Evolutionary conservation across 2,888 invertebrate genomes (phyloP).

Genomic region (Reticulitermes lucifugus): DNA sequence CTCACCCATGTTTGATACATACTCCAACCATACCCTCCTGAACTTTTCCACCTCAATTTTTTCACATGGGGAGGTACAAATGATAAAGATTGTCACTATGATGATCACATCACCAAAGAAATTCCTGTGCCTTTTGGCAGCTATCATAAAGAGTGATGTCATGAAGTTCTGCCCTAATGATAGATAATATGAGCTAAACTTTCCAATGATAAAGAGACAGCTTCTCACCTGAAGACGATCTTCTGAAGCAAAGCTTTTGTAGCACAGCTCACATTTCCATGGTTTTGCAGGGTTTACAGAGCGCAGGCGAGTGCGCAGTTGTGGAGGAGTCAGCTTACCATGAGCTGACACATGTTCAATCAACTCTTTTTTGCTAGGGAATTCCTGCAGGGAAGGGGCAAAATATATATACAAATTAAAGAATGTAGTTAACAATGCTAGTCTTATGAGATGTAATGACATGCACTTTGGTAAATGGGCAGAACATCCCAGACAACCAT

Average conservation of each 20-base stretch:
- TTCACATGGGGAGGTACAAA: too few relatives aligned
- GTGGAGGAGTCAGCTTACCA: constrained; percentile 56
- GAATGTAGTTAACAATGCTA: too few relatives aligned
- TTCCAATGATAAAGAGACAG: too few relatives aligned
- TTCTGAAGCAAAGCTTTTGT: constrained; percentile 73
- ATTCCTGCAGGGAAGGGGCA: constrained; percentile 55
- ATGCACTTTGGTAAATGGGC: too few relatives aligned
- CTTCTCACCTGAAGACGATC: constrained; percentile 68
- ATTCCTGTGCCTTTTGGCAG: neutral
- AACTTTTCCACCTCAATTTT: too few relatives aligned
- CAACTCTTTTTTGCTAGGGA: constrained; percentile 62
- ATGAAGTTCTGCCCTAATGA: too few relatives aligned
- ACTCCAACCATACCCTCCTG: too few relatives aligned
- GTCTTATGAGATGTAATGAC: too few relatives aligned
- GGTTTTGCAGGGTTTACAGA: constrained; percentile 62
- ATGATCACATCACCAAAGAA: neutral
- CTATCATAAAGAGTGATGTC: too few relatives aligned
- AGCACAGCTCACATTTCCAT: constrained; percentile 74
- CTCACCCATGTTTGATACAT: too few relatives aligned
- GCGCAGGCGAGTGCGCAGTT: constrained; percentile 23
- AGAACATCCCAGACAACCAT: too few relatives aligned
- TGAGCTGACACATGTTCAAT: constrained; percentile 66
- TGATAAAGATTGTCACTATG: neutral
- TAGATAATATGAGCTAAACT: neutral
- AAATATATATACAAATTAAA: too few relatives aligned